A percentile compares a stretch with the other conserved stretches of the same genome.
Conservation (phyloP, 2,797 vertebrate species). For the Lates japonicus region DNA sequence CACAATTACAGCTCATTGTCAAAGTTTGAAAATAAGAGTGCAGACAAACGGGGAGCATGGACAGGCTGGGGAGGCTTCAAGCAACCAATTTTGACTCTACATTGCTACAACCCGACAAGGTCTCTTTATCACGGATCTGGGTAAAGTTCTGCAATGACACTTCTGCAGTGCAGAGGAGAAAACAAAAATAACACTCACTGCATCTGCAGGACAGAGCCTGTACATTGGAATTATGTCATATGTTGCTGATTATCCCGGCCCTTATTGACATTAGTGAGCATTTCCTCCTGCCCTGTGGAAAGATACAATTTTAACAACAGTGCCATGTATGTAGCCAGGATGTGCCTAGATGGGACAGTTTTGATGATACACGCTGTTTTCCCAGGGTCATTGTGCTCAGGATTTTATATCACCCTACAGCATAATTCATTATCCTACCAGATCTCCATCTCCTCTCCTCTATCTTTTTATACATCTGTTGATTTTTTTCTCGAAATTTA, state of each 20-base stretch:
- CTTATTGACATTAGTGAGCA: conserved; percentile 17
- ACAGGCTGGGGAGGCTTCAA: conserved; percentile 13
- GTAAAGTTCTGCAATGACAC: conserved; percentile 23
- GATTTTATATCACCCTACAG: conserved; percentile 27
- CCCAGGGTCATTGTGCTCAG: conserved; percentile 42
- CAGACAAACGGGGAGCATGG: too few relatives aligned
- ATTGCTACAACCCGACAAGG: conserved; percentile 45
- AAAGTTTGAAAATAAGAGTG: conserved; percentile 10
- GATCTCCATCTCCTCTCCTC: conserved; percentile 11
- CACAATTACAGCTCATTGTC: conserved; percentile 24
- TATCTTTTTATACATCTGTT: conserved; percentile 27
- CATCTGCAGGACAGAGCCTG: conserved; percentile 41
- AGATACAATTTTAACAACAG: conserved; percentile 22
- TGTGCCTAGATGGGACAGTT: too few relatives aligned
- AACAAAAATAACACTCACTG: conserved; percentile 56
- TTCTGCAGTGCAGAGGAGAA: conserved; percentile 43
- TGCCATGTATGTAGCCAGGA: background rate
- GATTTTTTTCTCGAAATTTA: conserved; percentile 46
- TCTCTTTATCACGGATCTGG: conserved; percentile 44
- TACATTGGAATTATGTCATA: conserved; percentile 42
- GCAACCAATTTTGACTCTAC: conserved; percentile 34
- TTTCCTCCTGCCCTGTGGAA: conserved; percentile 34
- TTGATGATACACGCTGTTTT: conserved; percentile 14
- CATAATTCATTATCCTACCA: conserved; percentile 27
- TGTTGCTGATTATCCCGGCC: conserved; percentile 40